These are phyloP conservation scores for Melinaea marsaeus DNA, from an alignment of 2,888 invertebrate species.

Conservation along the genomic window DNA sequence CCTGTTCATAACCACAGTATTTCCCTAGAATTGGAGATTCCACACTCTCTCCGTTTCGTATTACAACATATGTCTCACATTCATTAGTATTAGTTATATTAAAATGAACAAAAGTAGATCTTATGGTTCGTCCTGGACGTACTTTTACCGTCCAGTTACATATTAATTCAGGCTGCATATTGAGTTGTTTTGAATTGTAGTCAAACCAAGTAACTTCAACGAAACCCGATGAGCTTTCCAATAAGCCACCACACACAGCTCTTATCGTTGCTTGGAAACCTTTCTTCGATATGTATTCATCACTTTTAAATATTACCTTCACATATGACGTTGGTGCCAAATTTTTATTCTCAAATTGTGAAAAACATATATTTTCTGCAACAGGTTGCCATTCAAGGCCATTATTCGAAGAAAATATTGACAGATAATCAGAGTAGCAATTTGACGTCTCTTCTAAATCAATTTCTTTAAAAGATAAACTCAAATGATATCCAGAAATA, in stretches of 20 bases:
- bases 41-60: slow-evolving; percentile 85
- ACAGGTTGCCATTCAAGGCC: slow-evolving; percentile 76
- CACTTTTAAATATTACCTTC: slow-evolving; percentile 83
- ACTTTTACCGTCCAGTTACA: slow-evolving; percentile 89
- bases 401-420: slow-evolving; percentile 75
- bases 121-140: slow-evolving; percentile 83
- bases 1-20: slow-evolving; percentile 79
- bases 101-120: slow-evolving; percentile 79
- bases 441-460: slow-evolving; percentile 76
- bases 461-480: slow-evolving; percentile 75
- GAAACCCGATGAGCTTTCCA: slow-evolving; percentile 77
- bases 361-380: slow-evolving; percentile 73
- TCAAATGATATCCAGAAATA: slow-evolving; percentile 78
- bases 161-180: slow-evolving; percentile 31
- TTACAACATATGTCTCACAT: slow-evolving; percentile 66
- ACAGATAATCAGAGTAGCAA: slow-evolving; percentile 81
- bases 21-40: slow-evolving; percentile 87
- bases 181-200: slow-evolving; percentile 19
- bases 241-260: slow-evolving; percentile 83
- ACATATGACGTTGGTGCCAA: slow-evolving; percentile 73
- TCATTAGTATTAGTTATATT: slow-evolving; percentile 71
- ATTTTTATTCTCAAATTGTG: slow-evolving; percentile 47
- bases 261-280: slow-evolving; percentile 82
- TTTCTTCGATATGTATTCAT: slow-evolving; percentile 76
- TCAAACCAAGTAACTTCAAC: slow-evolving; percentile 56